These are phyloP conservation scores for Antheraea pernyi DNA, from an alignment of 1,140 invertebrate genomes.

Conservation along the genomic window DNA sequence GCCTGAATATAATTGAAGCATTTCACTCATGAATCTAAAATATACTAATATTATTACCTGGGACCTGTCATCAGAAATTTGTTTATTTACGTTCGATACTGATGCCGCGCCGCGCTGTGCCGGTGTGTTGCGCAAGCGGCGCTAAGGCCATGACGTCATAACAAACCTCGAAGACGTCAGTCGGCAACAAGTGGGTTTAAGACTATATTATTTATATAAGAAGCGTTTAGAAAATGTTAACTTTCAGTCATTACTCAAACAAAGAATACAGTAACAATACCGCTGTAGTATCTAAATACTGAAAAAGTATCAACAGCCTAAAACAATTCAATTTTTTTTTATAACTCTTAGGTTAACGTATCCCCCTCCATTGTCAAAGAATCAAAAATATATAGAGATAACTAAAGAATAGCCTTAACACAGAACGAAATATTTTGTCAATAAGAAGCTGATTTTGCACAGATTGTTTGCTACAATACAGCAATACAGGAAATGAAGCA, in stretches of 20 bases:
- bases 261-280: not conserved
- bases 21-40: not conserved
- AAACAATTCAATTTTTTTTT: not conserved
- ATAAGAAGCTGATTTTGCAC: too few relatives aligned
- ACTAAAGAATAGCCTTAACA: too few relatives aligned
- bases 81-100: conserved; percentile 50
- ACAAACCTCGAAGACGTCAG: conserved; percentile 34
- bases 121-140: conserved; percentile 34
- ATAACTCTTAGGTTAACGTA: not conserved
- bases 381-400: not conserved
- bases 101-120: conserved; percentile 8
- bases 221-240: not conserved
- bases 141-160: conserved; percentile 52
- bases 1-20: not conserved
- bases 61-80: conserved; percentile 20
- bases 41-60: not conserved
- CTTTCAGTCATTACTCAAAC: not conserved
- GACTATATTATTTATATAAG: conserved; percentile 4
- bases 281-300: too few relatives aligned
- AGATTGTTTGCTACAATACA: too few relatives aligned
- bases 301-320: too few relatives aligned
- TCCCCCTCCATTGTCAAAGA: not conserved
- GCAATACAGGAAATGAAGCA: too few relatives aligned
- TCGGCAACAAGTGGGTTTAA: conserved; percentile 18
- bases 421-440: too few relatives aligned